Evolutionary conservation across 2,113 vertebrate genomes (phyloP).

Genomic region (Pimephales promelas): DNA sequence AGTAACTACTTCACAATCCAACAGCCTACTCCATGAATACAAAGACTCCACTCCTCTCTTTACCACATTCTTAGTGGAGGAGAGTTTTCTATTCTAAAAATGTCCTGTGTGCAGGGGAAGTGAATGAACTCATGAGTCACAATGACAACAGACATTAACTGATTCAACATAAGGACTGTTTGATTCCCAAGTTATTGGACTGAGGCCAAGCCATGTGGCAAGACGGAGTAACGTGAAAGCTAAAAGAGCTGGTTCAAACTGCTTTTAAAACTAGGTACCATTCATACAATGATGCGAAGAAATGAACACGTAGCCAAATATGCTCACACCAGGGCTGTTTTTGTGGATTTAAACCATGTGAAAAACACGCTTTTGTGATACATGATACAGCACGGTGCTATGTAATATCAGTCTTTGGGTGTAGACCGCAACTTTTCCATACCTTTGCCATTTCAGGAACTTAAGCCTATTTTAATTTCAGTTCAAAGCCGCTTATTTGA

Average conservation of each 20-base stretch:
- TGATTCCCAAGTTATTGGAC: not conserved
- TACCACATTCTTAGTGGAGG: not conserved
- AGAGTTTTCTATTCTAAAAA: constrained; percentile 21
- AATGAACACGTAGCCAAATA: not conserved
- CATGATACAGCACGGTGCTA: not conserved
- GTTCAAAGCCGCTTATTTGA: not conserved
- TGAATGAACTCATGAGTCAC: not conserved
- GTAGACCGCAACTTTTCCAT: constrained; percentile 25
- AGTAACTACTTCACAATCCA: not conserved
- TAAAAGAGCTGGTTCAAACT: not conserved
- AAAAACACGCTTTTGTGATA: not conserved
- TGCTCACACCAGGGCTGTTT: not conserved
- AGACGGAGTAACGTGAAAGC: constrained; percentile 3
- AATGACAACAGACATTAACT: not conserved
- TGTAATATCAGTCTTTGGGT: not conserved
- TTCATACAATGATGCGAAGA: not conserved
- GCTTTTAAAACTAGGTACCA: not conserved
- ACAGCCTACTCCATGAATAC: not conserved
- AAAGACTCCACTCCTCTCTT: not conserved
- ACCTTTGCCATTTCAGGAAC: not conserved
- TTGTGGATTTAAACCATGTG: not conserved
- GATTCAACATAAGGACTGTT: constrained; percentile 13
- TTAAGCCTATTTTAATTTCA: not conserved
- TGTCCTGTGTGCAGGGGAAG: not conserved
- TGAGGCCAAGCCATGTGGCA: constrained; percentile 34